Evolutionary conservation across 2,888 invertebrate genomes (phyloP).

Genomic region (Catonia carolina): DNA sequence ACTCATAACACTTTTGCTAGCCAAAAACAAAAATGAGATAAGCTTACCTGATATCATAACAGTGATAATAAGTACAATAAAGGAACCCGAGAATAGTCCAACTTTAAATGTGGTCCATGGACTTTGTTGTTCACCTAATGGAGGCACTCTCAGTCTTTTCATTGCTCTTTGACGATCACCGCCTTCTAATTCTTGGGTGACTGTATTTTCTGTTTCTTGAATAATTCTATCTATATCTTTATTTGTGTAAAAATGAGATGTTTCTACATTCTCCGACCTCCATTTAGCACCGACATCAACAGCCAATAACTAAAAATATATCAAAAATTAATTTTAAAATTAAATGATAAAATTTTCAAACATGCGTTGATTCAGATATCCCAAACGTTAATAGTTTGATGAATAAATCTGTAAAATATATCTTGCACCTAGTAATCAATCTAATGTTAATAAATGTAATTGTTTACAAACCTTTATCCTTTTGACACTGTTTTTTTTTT

Average conservation of each 20-base stretch:
- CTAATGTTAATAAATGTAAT: too few species aligned
- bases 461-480: too few species aligned
- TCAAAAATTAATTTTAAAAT: not conserved
- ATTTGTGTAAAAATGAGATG: conserved; percentile 75
- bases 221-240: conserved; percentile 81
- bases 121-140: conserved; percentile 74
- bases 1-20: too few species aligned
- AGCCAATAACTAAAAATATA: conserved; percentile 48
- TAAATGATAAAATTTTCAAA: too few species aligned
- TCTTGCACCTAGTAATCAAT: too few species aligned
- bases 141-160: conserved; percentile 80
- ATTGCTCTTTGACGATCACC: conserved; percentile 80
- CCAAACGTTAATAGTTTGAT: too few species aligned
- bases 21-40: too few species aligned
- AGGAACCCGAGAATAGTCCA: conserved; percentile 77
- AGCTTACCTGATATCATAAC: conserved; percentile 60
- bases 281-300: conserved; percentile 69
- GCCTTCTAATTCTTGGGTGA: conserved; percentile 63
- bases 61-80: conserved; percentile 64
- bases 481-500: too few species aligned
- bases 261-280: conserved; percentile 71
- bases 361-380: too few species aligned
- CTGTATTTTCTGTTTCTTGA: conserved; percentile 65
- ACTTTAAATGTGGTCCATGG: conserved; percentile 79
- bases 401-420: too few species aligned